These are phyloP conservation scores for Buphagus erythrorhynchus DNA, from an alignment of 2,797 vertebrate species.

Conservation along the genomic window DNA sequence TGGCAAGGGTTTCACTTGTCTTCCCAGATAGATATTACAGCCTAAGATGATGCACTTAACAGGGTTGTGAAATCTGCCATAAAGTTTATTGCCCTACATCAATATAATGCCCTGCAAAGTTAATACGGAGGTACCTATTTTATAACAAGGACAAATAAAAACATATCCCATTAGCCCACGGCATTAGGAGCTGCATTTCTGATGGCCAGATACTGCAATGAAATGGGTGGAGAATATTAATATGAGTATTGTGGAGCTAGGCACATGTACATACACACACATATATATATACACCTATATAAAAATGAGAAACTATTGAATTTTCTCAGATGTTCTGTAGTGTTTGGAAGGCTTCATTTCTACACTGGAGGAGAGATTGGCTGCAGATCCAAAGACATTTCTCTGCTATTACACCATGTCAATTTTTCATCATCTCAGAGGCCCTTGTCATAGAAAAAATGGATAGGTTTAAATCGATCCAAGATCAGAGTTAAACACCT, in stretches of 20 bases:
- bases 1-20: background rate
- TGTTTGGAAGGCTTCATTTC: background rate
- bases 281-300: background rate
- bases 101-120: conserved; percentile 65
- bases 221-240: conserved; percentile 47
- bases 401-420: conserved; percentile 31
- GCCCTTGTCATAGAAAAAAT: conserved; percentile 20
- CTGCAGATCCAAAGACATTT: background rate
- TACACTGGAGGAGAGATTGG: background rate
- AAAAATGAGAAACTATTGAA: background rate
- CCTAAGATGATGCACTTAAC: conserved; percentile 47
- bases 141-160: conserved; percentile 70
- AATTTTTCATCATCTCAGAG: conserved; percentile 48
- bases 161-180: conserved; percentile 34
- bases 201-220: conserved; percentile 30
- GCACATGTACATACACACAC: background rate
- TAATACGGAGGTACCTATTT: conserved; percentile 45
- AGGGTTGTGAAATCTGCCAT: conserved; percentile 65
- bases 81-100: conserved; percentile 63
- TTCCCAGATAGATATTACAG: background rate
- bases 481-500: conserved; percentile 50
- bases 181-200: conserved; percentile 14
- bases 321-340: conserved; percentile 7
- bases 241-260: background rate
- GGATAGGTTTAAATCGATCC: conserved; percentile 23